These are phyloP conservation scores for Dryoscopus gambensis DNA, from an alignment of 2,113 vertebrate genomes.

Conservation along the genomic window DNA sequence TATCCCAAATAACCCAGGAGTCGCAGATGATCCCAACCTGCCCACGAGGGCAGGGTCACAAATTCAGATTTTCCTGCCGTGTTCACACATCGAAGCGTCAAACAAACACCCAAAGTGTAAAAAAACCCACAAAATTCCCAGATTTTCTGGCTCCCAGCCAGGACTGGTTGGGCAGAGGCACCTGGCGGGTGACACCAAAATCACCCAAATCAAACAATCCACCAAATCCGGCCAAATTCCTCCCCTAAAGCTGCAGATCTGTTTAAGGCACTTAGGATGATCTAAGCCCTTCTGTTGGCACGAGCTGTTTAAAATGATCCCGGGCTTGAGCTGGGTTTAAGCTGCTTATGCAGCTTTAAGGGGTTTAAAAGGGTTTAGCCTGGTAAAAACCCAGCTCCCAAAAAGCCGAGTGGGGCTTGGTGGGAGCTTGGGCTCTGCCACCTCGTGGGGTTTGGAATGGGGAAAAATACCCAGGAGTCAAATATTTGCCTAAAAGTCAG, in stretches of 20 bases:
- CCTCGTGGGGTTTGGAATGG: fast-evolving
- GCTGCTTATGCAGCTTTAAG: slow-evolving; percentile 59
- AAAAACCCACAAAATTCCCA: neutral
- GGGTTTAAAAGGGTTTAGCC: slow-evolving; percentile 54
- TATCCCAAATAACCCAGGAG: too few species aligned
- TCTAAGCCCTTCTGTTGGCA: slow-evolving; percentile 50
- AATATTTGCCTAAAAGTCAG: neutral
- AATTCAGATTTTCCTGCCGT: too few species aligned
- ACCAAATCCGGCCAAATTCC: slow-evolving; percentile 4
- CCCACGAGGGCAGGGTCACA: neutral
- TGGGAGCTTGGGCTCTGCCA: neutral
- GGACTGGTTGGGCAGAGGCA: neutral
- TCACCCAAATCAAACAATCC: neutral
- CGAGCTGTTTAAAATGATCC: slow-evolving; percentile 67
- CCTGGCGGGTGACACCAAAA: neutral
- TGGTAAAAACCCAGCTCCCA: slow-evolving; percentile 19
- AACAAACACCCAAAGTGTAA: neutral
- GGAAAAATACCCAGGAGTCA: fast-evolving
- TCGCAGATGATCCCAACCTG: too few species aligned
- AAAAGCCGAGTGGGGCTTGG: neutral
- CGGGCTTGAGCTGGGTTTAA: slow-evolving; percentile 48
- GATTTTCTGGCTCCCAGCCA: neutral
- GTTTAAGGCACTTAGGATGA: slow-evolving; percentile 56
- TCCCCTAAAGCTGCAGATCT: slow-evolving; percentile 46
- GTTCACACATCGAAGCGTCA: neutral